A percentile compares a stretch with the other conserved stretches of the same genome.
These are phyloP conservation scores for Lota lota DNA, from an alignment of 2,113 vertebrate genomes.

Conservation along the genomic window DNA sequence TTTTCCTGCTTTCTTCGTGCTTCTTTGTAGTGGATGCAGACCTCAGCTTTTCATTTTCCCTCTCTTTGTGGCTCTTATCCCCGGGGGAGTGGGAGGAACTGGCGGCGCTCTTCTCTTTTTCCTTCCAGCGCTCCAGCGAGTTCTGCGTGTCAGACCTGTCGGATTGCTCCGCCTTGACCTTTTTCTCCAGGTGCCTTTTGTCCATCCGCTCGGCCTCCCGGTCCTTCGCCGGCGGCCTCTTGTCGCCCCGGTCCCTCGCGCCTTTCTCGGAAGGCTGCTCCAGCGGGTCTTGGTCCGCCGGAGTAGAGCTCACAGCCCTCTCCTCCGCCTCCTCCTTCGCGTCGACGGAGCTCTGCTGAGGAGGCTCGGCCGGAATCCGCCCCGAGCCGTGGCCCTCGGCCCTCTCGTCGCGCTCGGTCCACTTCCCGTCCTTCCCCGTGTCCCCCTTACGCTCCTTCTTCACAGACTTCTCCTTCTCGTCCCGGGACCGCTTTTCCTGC, in stretches of 20 bases:
- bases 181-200: conserved; percentile 86
- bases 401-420: conserved; percentile 69
- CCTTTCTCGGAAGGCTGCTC: conserved; percentile 85
- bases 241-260: conserved; percentile 84
- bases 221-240: conserved; percentile 80
- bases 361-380: conserved; percentile 61
- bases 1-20: conserved; percentile 86
- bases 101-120: conserved; percentile 64
- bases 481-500: conserved; percentile 84
- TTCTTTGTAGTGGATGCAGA: conserved; percentile 74
- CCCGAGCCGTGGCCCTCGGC: conserved; percentile 57
- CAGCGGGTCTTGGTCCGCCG: conserved; percentile 76
- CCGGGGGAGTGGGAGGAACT: conserved; percentile 66
- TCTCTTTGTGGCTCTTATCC: conserved; percentile 88
- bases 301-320: conserved; percentile 68
- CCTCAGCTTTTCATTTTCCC: conserved; percentile 87
- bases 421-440: conserved; percentile 81
- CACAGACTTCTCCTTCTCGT: conserved; percentile 80
- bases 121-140: conserved; percentile 80
- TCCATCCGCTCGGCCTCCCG: conserved; percentile 85
- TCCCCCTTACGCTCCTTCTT: conserved; percentile 88
- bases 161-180: conserved; percentile 81
- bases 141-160: conserved; percentile 85
- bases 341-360: conserved; percentile 48
- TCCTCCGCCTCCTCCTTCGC: conserved; percentile 83